Evolutionary conservation across 2,113 vertebrate species (phyloP), one percentile per base, ranked within the genome.

Genomic region (Crotophaga sulcirostris): DNA sequence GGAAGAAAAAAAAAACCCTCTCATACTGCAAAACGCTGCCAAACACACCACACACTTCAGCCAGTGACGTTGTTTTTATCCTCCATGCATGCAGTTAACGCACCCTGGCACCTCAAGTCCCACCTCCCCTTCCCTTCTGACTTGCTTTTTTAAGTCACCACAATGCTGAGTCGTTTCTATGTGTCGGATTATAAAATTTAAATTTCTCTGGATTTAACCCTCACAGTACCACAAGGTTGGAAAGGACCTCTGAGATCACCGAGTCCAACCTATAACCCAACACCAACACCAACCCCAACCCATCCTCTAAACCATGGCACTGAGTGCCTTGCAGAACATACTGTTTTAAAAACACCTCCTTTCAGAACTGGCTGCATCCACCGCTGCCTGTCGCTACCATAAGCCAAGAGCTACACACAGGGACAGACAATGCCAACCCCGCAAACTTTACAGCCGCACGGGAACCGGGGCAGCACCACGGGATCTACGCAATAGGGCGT

Each of bases 61-160:
- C 29, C 24, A 70, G 38, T 5, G 23, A 70, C 6, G 6, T 19
- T 36, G 26, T 3, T 68, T 81, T 69, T 82, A 83, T 26, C 8
- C 60, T 54, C 52, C 52, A 63, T 4, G 2, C 5, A 51, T 0
- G 13, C 36, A 44, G 25, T 19, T 28, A 82, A 68, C 0, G 3
- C 25, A 73, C 25, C 78, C 68, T 16, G 72, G 45, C 21, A 15
- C 54, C 78, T 34, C 29, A 47, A 56, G 47, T 70, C 63, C 23
- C n/a, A 52, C 10, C 55, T 69, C 10, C 28, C 10, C 15, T 3
- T 0, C 1, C 13, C 51, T 83, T 73, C 42, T 28, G 25, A 73
- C 80, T 42, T 47, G n/a, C 52, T 87, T 56, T 75, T 49, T 40
- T 42, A 69, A 60, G 10, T 34, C 42, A 63, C 28, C 6, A 9